Conservation (phyloP, 2,888 invertebrate genomes). For the Dynastes hyllus region DNA sequence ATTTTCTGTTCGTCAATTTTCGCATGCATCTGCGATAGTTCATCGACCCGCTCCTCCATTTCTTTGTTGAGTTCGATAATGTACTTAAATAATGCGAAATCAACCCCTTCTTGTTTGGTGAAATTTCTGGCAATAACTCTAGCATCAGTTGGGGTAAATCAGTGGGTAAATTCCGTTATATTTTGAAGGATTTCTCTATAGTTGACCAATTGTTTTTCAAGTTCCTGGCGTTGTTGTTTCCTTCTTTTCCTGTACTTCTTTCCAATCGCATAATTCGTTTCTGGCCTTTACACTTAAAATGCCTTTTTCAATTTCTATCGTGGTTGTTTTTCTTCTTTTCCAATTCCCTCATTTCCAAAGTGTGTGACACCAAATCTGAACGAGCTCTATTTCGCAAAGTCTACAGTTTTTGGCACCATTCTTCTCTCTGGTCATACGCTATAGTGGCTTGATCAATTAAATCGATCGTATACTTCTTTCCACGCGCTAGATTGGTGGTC, state of each 20-base stretch:
- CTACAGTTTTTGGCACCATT: conserved; percentile 85
- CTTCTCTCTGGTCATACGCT: conserved; percentile 91
- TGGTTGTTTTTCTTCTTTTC: conserved; percentile 91
- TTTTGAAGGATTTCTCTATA: conserved; percentile 85
- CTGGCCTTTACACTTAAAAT: conserved; percentile 89
- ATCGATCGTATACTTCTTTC: conserved; percentile 88
- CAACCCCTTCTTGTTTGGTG: conserved; percentile 90
- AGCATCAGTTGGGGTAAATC: conserved; percentile 71
- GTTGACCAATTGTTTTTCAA: conserved; percentile 81
- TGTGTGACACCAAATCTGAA: conserved; percentile 80
- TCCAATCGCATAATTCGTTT: conserved; percentile 84
- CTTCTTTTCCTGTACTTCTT: conserved; percentile 82
- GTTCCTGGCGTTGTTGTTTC: conserved; percentile 78
- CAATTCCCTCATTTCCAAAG: conserved; percentile 90
- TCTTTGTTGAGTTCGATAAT: conserved; percentile 92
- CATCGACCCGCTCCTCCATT: conserved; percentile 82
- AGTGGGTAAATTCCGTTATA: conserved; percentile 78
- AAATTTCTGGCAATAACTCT: conserved; percentile 83
- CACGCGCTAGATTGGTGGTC: conserved; percentile 82
- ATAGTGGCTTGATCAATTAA: conserved; percentile 91
- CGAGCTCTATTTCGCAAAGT: conserved; percentile 86
- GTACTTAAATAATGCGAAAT: conserved; percentile 93
- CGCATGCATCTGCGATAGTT: conserved; percentile 76
- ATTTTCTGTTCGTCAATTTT: conserved; percentile 80
- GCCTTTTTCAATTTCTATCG: conserved; percentile 86